These are phyloP conservation scores for Uria aalge DNA, from an alignment of 2,113 vertebrate species.

Conservation along the genomic window DNA sequence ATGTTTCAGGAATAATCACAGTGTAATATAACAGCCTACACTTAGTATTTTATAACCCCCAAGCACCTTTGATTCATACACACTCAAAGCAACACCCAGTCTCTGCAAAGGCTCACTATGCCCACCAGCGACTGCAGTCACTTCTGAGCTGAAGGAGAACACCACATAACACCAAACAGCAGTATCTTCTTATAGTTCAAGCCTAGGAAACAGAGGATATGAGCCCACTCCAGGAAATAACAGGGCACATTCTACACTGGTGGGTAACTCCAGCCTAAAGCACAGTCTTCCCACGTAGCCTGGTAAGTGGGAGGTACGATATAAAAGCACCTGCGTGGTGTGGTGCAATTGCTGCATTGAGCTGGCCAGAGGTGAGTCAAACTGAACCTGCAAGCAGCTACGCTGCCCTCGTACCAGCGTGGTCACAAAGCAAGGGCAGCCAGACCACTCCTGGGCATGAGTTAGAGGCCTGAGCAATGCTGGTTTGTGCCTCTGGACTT, in stretches of 20 bases:
- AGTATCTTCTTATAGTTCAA: neutral
- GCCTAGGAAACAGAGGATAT: neutral
- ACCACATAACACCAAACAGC: neutral
- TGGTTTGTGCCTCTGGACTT: neutral
- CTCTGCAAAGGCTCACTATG: neutral
- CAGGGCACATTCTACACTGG: neutral
- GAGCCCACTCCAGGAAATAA: neutral
- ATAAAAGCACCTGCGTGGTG: neutral
- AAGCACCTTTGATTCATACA: neutral
- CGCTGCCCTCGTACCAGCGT: fast-evolving
- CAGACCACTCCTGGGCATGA: neutral
- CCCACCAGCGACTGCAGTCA: neutral
- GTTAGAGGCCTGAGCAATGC: neutral
- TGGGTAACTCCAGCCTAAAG: neutral
- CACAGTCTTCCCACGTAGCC: neutral
- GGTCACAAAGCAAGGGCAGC: neutral
- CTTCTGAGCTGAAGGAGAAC: neutral
- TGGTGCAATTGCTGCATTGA: neutral
- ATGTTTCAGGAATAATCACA: neutral
- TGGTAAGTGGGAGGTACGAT: neutral
- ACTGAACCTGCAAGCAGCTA: neutral
- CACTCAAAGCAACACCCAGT: neutral
- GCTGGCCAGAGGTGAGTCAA: neutral
- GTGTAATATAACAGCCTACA: neutral
- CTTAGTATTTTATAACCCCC: neutral